phyloP scores from a whole-genome alignment of 2,888 invertebrate species.

The Xanthorhoe spadicearia region DNA sequence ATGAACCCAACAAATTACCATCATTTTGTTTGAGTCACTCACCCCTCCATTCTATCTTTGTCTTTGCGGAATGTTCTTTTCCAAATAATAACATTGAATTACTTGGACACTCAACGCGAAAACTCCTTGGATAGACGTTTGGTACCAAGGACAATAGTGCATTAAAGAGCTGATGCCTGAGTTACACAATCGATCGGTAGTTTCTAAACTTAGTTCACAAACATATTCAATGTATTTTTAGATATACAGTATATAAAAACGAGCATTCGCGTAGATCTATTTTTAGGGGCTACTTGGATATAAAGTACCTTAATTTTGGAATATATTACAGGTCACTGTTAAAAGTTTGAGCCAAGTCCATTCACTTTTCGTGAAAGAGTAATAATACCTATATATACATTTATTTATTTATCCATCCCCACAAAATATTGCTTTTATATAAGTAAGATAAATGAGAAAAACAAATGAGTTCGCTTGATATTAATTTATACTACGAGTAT shows the following conservation, averaged over 20 bases:
- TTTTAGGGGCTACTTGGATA: no score
- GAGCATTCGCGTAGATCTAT: no score
- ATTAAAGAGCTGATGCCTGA: slow-evolving; percentile 13
- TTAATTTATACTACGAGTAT: no score
- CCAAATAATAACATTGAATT: slow-evolving; percentile 17
- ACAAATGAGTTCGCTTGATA: no score
- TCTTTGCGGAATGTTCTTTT: slow-evolving; percentile 5
- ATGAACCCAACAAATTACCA: slow-evolving; percentile 35
- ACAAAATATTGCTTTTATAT: no score
- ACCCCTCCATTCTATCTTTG: slow-evolving; percentile 25
- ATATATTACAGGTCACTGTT: no score
- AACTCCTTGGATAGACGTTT: slow-evolving; percentile 7
- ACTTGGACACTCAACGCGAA: slow-evolving; percentile 25
- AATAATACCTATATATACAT: no score
- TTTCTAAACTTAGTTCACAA: not conserved
- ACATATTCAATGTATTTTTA: not conserved
- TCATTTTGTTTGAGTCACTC: slow-evolving; percentile 35
- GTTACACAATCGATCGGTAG: not conserved
- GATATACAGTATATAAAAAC: not conserved
- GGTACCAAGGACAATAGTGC: slow-evolving; percentile 13
- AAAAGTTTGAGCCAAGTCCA: no score
- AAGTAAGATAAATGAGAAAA: no score
- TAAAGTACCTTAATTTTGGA: no score
- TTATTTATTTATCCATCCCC: no score
- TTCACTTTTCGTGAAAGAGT: no score